Evolutionary conservation across 1,140 invertebrate species (phyloP), one percentile per base, ranked within the genome.

Genomic region (Monochamus saltuarius): DNA sequence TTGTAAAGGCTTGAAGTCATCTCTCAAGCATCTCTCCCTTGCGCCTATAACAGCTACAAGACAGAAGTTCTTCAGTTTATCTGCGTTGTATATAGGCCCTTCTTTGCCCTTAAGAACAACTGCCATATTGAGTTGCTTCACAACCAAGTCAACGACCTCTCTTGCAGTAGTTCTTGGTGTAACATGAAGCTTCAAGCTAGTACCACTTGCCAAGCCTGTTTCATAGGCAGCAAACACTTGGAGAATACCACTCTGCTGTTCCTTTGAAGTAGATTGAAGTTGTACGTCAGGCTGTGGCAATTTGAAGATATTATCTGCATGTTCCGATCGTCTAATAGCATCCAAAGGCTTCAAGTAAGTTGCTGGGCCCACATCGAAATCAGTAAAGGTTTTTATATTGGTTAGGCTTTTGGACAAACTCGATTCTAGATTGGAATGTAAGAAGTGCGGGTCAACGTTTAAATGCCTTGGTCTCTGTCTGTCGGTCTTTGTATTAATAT

Each of bases 141-240:
- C 91, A 11, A 97, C 94, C 22, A 97, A 81, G 74, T 95, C 91
- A 38, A 98, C 91, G 3, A 98, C 94, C 79, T 98, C 94, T 4
- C 92, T 80, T 0, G 95, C 91, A 0, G 92, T 94, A 0, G 95
- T 98, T 52, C 87, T 83, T 0, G 88, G 87, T 0, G 92, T 96
- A 0, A 98, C 91, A 75, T 97, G 92, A 0, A 98, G 79, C 73
- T 94, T 95, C 0, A 98, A 84, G 66, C 92, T 95, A 1, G 94
- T 97, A 0, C 94, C 95, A 40, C 85, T 87, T 4, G 92, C 92
- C 58, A 98, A 76, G 17, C 95, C 95, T 0, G 93, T 97, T 65
- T 97, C 92, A 74, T 98, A 98, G 2, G 95, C 94, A 1, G 94
- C 94, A 74, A 91, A 97, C 17, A 98, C 94, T 77, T 92, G 86